Base-by-base conservation (phyloP, 2,113 vertebrate genomes). In the Callipepla squamata region DNA sequence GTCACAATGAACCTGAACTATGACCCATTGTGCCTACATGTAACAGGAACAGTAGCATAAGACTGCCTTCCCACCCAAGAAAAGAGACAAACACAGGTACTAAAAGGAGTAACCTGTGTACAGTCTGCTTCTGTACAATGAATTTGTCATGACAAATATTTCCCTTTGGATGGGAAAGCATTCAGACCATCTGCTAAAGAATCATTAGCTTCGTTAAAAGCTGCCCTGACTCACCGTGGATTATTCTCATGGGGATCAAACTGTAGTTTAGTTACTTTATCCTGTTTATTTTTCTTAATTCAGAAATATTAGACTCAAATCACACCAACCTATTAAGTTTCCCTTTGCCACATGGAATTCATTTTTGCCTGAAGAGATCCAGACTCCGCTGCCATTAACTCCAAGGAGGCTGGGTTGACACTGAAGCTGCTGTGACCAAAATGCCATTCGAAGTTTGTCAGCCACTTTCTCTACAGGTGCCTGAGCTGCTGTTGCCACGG, bases 291-390 rank as follows among this genome's bases (percentile, higher is more conserved):
- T 79, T 59, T 75, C n/a, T 62, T 72, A 84, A 73, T 14, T 86
- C 63, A 5, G 58, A 85, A 83, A 50, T 19, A 58, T 1, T 10
- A 65, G 55, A 53, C 40, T 30, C 50, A 45, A 67, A 69, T 58
- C 36, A 55, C 32, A 95, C 98, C 48, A 87, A 99, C 99, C 99
- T 69, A 99, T 50, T 32, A 99, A 98, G 67, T 97, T 98, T 74
- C 99, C 99, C 17, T 98, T 98, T 65, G 99, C 98, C 63, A 99
- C 98, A 18, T 99, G 99, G 91, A 99, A 98, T 85, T 99, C 98
- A 7, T 99, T 99, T 93, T 98, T 98, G 75, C 99, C 99, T 0
- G 99, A 99, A 40, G 99, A 99, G 42, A 99, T 98, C 99, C 99
- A 99, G 69, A 99, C 98, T 0, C 99, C 99, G 0, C 97, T 98